These are phyloP conservation scores for Apteryx mantelli DNA, from an alignment of 2,113 vertebrate species.

Conservation along the genomic window DNA sequence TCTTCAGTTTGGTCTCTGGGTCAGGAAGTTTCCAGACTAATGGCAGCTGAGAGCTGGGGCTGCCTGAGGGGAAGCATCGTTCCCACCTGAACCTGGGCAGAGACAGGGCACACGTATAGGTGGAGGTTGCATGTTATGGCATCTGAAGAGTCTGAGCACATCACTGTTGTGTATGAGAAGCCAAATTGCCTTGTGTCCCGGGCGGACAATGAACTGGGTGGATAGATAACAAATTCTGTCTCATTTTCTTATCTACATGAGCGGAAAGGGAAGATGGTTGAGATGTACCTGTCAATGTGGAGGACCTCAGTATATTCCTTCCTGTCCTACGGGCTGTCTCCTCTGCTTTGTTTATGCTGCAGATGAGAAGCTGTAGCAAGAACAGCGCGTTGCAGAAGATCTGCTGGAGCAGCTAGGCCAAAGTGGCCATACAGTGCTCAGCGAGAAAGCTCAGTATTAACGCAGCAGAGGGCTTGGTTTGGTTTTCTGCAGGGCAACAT, in stretches of 20 bases:
- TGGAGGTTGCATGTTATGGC: rapidly evolving
- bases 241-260: neutral
- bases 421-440: neutral
- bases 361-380: neutral
- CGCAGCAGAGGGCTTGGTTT: neutral
- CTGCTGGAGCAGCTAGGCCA: neutral
- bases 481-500: neutral
- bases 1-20: neutral
- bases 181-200: neutral
- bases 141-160: neutral
- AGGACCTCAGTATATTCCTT: neutral
- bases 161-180: neutral
- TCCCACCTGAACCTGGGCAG: neutral
- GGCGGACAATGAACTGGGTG: neutral
- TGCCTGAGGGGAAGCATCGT: neutral
- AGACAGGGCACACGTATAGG: rapidly evolving
- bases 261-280: neutral
- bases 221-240: neutral
- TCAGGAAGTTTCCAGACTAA: neutral
- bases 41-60: neutral
- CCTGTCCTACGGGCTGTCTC: neutral
- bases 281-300: neutral
- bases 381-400: neutral
- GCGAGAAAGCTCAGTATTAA: neutral
- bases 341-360: neutral